A percentile compares a stretch with the other conserved stretches of the same genome.
These are phyloP conservation scores for Cylloceria caligata DNA, from an alignment of 2,888 invertebrate species.

Conservation along the genomic window DNA sequence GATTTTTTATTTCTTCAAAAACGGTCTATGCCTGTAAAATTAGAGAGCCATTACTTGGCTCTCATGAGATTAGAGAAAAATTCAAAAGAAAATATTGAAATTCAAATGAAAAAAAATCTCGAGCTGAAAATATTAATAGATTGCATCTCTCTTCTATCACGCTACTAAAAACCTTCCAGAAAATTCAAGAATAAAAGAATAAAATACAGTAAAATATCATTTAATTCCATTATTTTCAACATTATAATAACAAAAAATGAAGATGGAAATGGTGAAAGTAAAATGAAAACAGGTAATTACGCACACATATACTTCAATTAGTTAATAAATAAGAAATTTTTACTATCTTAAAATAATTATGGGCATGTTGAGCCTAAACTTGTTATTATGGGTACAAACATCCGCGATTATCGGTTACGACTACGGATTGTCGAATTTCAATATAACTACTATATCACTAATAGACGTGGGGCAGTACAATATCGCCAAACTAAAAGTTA, in stretches of 20 bases:
- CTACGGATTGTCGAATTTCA: slow-evolving; percentile 40
- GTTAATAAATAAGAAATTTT: too few relatives aligned
- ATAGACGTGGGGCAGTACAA: too few relatives aligned
- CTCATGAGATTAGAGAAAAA: slow-evolving; percentile 59
- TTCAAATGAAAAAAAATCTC: slow-evolving; percentile 36
- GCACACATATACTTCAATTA: too few relatives aligned
- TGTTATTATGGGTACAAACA: background rate
- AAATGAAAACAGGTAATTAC: too few relatives aligned
- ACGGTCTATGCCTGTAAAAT: slow-evolving; percentile 59
- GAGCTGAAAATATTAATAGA: background rate
- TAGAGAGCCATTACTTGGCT: slow-evolving; percentile 57
- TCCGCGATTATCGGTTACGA: slow-evolving; percentile 52
- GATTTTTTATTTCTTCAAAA: slow-evolving; percentile 59
- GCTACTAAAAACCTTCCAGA: background rate
- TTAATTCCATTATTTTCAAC: background rate
- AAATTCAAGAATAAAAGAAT: too few relatives aligned
- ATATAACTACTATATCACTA: slow-evolving; percentile 51
- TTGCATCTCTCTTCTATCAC: background rate
- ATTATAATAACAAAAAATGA: background rate
- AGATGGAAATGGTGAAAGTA: too few relatives aligned
- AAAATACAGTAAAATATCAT: too few relatives aligned
- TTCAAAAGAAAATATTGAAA: too few relatives aligned
- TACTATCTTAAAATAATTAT: too few relatives aligned
- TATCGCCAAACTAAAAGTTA: slow-evolving; percentile 22
- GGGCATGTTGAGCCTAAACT: background rate